Evolutionary conservation across 2,888 invertebrate genomes (phyloP).

Genomic region (Philopedon plagiatum): DNA sequence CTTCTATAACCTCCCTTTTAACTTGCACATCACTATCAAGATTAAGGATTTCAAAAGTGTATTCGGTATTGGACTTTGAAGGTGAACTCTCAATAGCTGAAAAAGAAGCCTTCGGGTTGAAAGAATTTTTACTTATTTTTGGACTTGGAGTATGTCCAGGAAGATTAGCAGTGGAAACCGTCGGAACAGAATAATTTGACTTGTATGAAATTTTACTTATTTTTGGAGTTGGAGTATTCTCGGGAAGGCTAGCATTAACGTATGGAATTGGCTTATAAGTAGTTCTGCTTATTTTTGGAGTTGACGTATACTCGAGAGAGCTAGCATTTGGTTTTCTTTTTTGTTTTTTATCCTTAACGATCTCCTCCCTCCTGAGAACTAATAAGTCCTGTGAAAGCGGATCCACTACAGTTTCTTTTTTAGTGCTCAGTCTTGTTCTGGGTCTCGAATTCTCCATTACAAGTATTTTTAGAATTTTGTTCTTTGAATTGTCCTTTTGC

Average conservation of each 20-base stretch:
- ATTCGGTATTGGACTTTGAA: slow-evolving; percentile 1
- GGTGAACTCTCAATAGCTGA: background rate
- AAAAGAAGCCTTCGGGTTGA: no score
- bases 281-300: background rate
- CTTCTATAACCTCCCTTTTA: slow-evolving; percentile 12
- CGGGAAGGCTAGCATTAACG: no score
- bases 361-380: slow-evolving; percentile 9
- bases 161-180: no score
- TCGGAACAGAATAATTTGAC: no score
- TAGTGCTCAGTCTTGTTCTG: slow-evolving; percentile 9
- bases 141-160: no score
- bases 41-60: slow-evolving; percentile 16
- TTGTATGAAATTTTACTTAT: background rate
- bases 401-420: background rate
- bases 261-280: background rate
- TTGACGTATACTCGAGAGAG: background rate
- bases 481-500: background rate
- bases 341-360: background rate
- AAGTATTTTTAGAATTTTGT: background rate
- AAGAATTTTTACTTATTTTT: no score
- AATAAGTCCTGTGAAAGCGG: background rate
- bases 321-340: background rate
- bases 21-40: background rate
- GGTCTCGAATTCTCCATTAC: background rate
- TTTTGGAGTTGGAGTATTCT: no score